phyloP scores from a whole-genome alignment of 1,140 invertebrate genomes.

The Eumaeus atala region DNA sequence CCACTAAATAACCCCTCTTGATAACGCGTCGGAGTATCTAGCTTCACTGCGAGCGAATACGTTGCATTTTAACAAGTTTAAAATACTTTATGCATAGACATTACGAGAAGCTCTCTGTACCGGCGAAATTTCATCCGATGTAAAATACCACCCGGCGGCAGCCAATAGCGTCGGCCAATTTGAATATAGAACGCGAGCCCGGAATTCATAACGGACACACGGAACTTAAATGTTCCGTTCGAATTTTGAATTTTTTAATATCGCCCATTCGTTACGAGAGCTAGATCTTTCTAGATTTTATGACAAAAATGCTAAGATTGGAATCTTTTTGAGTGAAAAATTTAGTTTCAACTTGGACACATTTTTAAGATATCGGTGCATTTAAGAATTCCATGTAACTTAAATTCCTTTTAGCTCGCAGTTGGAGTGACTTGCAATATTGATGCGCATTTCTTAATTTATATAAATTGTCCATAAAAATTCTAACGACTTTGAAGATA shows the following conservation, averaged over 20 bases:
- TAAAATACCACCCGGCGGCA: slow-evolving; percentile 55
- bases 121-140: slow-evolving; percentile 57
- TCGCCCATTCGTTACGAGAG: slow-evolving; percentile 3
- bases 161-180: slow-evolving; percentile 69
- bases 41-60: slow-evolving; percentile 41
- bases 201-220: slow-evolving; percentile 64
- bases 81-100: slow-evolving; percentile 73
- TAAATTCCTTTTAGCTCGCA: background rate
- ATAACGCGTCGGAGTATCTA: slow-evolving; percentile 32
- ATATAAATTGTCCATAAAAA: no score
- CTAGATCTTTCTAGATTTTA: slow-evolving; percentile 5
- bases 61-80: slow-evolving; percentile 72
- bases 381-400: slow-evolving; percentile 12
- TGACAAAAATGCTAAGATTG: background rate
- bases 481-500: no score
- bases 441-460: background rate
- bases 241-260: slow-evolving; percentile 31
- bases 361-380: slow-evolving; percentile 6
- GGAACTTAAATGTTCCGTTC: slow-evolving; percentile 50
- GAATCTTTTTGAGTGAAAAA: background rate
- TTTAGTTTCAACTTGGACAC: slow-evolving; percentile 1
- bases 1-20: slow-evolving; percentile 56
- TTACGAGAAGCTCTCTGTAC: slow-evolving; percentile 56
- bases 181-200: slow-evolving; percentile 67
- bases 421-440: background rate